A percentile compares a stretch with the other conserved stretches of the same genome.
Conservation (phyloP, 2,113 vertebrate genomes). For the Collichthys lucidus region DNA sequence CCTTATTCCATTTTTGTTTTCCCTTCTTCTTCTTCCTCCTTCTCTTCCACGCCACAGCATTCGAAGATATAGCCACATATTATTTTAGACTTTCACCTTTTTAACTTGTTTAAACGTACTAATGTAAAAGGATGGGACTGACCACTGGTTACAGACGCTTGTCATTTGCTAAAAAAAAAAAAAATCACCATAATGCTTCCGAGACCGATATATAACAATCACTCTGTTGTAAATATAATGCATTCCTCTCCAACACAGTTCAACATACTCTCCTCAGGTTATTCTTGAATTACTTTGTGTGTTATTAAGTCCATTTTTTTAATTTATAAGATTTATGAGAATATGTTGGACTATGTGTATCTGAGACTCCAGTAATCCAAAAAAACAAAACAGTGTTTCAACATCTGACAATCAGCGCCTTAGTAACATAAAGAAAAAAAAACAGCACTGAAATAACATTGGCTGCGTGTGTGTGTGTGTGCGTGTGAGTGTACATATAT, state of each 20-base stretch:
- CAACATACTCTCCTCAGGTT: constrained; percentile 84
- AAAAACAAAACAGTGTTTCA: constrained; percentile 56
- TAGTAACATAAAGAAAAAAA: constrained; percentile 42
- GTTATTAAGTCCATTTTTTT: constrained; percentile 75
- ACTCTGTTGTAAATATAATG: constrained; percentile 85
- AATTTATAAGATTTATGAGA: constrained; percentile 84
- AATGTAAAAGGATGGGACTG: constrained; percentile 77
- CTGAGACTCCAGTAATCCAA: constrained; percentile 56
- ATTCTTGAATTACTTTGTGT: constrained; percentile 79
- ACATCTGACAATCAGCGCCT: constrained; percentile 41
- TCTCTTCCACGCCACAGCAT: constrained; percentile 55
- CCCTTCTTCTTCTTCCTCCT: constrained; percentile 8
- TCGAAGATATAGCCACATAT: constrained; percentile 71
- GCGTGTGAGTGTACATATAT: constrained; percentile 29
- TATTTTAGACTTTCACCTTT: constrained; percentile 62
- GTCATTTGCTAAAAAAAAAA: constrained; percentile 54
- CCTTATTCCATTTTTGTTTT: constrained; percentile 46
- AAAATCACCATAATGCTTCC: constrained; percentile 59
- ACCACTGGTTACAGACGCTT: constrained; percentile 73
- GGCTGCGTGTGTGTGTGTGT: constrained; percentile 31
- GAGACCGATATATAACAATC: constrained; percentile 58
- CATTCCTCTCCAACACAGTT: constrained; percentile 76
- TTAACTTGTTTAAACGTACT: constrained; percentile 76
- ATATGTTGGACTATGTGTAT: constrained; percentile 75
- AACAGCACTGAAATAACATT: constrained; percentile 72